Evolutionary conservation across 2,797 vertebrate genomes (phyloP), one percentile per base, ranked within the genome.

Genomic region (Dendrocincla fuliginosa): DNA sequence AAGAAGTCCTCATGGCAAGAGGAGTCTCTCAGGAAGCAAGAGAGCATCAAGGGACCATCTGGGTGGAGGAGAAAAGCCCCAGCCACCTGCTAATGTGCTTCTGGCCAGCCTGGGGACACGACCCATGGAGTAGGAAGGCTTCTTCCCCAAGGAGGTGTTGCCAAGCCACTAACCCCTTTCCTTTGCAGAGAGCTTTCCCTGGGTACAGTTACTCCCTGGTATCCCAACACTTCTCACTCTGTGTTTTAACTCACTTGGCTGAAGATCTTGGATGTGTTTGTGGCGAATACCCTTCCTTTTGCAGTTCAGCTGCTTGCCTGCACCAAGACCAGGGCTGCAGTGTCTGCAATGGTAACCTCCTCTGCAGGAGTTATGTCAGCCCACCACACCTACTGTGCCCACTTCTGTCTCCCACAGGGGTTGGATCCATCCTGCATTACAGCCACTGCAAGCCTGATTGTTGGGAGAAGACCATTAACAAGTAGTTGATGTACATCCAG

Each of bases 261-360:
- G 52, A 76, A 69, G 55, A 56, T 16, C 41, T 57, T 1, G 1
- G 60, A 52, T 12, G 13, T 28, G 20, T 61, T 79, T 73, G 82
- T 10, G 33, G 33, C 0, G 0, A 25, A 52, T 9, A 3, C 16
- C 2, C 5, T 73, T 11, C 15, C 4, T 4, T 3, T 37, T 2
- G 1, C 42, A 37, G 16, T n/a, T 84, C 69, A 69, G 10, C 0
- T 1, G 0, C 28, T 39, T n/a, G 10, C 37, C 33, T 70, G 64
- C 10, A 3, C 20, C 8, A 14, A 12, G 20, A 1, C 23, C 59
- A 42, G 44, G 41, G 56, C n/a, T 55, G 67, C 63, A 22, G 79
- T 1, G 3, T 10, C 9, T 20, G 35, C 23, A 30, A 5, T 2
- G 25, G 11, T 1, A 30, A 35, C 14, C 24, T 41, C 49, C 23